Evolutionary conservation across 2,113 vertebrate species (phyloP), one percentile per base, ranked within the genome.

Genomic region (Phalacrocorax aristotelis): DNA sequence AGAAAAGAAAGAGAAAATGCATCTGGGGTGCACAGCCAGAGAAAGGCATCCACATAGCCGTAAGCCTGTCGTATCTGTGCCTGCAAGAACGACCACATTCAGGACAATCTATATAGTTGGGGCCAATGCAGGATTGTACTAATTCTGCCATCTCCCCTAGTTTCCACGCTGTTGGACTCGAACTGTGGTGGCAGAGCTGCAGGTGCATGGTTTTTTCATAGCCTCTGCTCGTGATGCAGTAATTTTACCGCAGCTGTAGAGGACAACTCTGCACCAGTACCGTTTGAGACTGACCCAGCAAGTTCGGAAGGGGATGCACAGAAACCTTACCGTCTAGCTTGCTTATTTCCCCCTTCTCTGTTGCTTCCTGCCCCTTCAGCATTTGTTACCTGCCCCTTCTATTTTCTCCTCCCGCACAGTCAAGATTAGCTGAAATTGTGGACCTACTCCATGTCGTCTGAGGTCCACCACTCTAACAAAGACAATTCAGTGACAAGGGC

Each of bases 1-100:
- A 93, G 91, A 83, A 93, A 94, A 96, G 74, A 76, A 74, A 84
- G 61, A 55, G 18, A 81, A 89, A 90, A 84, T 25, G 25, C 54
- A 48, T 61, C 75, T 54, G 84, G 49, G 78, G 62, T 44, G 55
- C 81, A 57, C 40, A 78, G 54, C 17, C 74, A 83, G 77, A 58
- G 85, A 44, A 86, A 91, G 74, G 40, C 52, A 83, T 3, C 18
- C 55, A 23, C 5, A 7, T 25, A 61, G 65, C 68, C 74, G 9
- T 44, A 38, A 65, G 77, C 12, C 8, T 70, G 44, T 36, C 0
- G 0, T 18, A 38, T 34, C 20, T 5, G 3, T 10, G 34, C 48
- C 32, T n/a, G 26, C n/a, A 70, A 61, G 58, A 76, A 76, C 55
- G 78, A 69, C 29, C 32, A 25, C 25, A 25, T 32, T 38, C 69